These are phyloP conservation scores for Ptiloglossa arizonensis DNA, from an alignment of 1,140 invertebrate species.

Conservation along the genomic window DNA sequence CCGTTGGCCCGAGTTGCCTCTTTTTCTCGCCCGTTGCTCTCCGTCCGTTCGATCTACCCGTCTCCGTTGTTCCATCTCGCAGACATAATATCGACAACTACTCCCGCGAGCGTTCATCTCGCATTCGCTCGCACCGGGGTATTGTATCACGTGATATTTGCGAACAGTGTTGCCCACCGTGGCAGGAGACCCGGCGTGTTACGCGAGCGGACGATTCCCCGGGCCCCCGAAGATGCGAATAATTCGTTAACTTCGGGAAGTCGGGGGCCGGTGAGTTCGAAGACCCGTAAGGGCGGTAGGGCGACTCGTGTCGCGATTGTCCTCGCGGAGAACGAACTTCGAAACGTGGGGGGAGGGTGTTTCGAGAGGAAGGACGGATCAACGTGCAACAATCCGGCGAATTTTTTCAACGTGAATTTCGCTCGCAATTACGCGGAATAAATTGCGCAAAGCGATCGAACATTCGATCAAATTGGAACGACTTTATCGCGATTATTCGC, in stretches of 20 bases:
- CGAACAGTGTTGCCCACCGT: constrained; percentile 4
- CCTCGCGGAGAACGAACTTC: no score
- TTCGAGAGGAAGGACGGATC: no score
- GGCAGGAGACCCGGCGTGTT: constrained; percentile 11
- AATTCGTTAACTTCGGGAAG: constrained; percentile 24
- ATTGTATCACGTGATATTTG: constrained; percentile 59
- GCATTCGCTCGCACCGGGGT: constrained; percentile 14
- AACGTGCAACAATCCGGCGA: no score
- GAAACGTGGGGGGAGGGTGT: no score
- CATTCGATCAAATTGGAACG: no score
- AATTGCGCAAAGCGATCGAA: no score
- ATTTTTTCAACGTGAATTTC: no score
- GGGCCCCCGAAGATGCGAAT: constrained; percentile 20
- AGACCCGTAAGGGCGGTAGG: background rate
- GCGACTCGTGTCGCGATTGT: no score
- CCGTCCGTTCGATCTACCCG: constrained; percentile 1
- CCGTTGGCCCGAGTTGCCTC: background rate
- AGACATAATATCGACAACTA: constrained; percentile 61
- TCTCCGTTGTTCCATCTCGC: constrained; percentile 24
- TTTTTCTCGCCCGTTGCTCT: background rate
- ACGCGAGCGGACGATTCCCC: constrained; percentile 20
- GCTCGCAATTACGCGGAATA: no score
- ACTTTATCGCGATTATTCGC: no score
- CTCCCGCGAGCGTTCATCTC: constrained; percentile 49
- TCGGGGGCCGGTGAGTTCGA: no score